Percentiles rank a stretch among this genome's conserved stretches.
These are phyloP conservation scores for Acrobasis suavella DNA, from an alignment of 2,888 invertebrate genomes.

Conservation along the genomic window DNA sequence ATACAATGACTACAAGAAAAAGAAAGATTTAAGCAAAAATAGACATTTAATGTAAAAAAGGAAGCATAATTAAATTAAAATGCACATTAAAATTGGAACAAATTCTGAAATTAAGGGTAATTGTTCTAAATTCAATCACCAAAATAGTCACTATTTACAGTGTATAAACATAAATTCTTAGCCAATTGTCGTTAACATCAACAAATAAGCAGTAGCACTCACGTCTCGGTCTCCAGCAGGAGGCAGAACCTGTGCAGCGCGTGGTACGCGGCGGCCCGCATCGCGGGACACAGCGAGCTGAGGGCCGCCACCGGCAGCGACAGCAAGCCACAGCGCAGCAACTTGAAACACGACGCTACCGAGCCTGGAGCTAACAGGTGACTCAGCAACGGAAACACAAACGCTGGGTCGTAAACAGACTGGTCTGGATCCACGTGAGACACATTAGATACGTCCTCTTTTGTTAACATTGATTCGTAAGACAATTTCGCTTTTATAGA, in stretches of 20 bases:
- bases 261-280: constrained; percentile 88
- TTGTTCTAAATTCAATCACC: too few species aligned
- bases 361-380: constrained; percentile 89
- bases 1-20: too few species aligned
- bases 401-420: constrained; percentile 90
- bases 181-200: too few species aligned
- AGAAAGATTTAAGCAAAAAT: too few species aligned
- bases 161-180: too few species aligned
- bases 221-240: constrained; percentile 88
- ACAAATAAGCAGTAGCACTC: constrained; percentile 40
- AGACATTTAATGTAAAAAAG: too few species aligned
- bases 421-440: constrained; percentile 53
- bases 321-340: constrained; percentile 87
- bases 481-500: constrained; percentile 46
- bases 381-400: constrained; percentile 89
- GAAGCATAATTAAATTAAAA: too few species aligned
- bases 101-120: too few species aligned
- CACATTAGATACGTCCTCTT: constrained; percentile 45
- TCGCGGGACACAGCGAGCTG: constrained; percentile 84
- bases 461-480: constrained; percentile 43
- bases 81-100: too few species aligned
- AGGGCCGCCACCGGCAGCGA: constrained; percentile 87
- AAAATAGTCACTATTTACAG: too few species aligned
- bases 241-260: constrained; percentile 88
- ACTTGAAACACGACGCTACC: constrained; percentile 86